phyloP scores from a whole-genome alignment of 1,140 invertebrate genomes.

The Drosophila grimshawi region DNA sequence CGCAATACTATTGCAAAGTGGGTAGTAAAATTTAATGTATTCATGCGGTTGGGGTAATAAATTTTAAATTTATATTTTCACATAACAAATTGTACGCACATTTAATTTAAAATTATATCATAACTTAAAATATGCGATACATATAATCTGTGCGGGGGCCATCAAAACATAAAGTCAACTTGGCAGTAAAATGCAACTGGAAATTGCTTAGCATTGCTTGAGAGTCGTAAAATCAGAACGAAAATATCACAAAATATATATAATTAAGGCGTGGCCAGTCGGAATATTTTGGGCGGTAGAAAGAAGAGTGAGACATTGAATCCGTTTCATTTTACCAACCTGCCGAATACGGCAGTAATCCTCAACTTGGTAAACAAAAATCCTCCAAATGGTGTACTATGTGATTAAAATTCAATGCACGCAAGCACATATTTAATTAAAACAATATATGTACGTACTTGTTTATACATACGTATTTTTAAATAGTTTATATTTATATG shows the following conservation, averaged over 20 bases:
- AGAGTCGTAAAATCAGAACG: slow-evolving; percentile 18
- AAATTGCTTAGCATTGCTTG: slow-evolving; percentile 15
- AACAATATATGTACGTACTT: slow-evolving; percentile 33
- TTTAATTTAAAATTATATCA: slow-evolving; percentile 43
- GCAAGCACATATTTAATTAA: slow-evolving; percentile 75
- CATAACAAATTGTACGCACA: slow-evolving; percentile 35
- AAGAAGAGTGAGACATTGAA: background rate
- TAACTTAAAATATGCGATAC: slow-evolving; percentile 26
- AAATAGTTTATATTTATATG: slow-evolving; percentile 25
- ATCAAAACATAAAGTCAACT: slow-evolving; percentile 26
- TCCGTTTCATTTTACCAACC: slow-evolving; percentile 23
- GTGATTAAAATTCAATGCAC: slow-evolving; percentile 68
- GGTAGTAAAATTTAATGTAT: slow-evolving; percentile 62
- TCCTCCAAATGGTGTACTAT: slow-evolving; percentile 46
- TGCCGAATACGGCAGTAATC: slow-evolving; percentile 47
- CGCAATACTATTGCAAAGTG: slow-evolving; percentile 40
- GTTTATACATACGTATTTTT: slow-evolving; percentile 18
- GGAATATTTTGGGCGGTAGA: background rate
- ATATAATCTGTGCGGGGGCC: slow-evolving; percentile 5
- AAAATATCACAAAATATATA: slow-evolving; percentile 20
- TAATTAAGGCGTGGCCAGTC: slow-evolving; percentile 21
- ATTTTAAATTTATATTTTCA: slow-evolving; percentile 40
- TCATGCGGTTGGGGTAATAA: slow-evolving; percentile 56
- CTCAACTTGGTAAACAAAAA: slow-evolving; percentile 39
- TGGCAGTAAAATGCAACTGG: slow-evolving; percentile 28